Conservation (phyloP, 2,113 vertebrate species). For the Mohoua ochrocephala region DNA sequence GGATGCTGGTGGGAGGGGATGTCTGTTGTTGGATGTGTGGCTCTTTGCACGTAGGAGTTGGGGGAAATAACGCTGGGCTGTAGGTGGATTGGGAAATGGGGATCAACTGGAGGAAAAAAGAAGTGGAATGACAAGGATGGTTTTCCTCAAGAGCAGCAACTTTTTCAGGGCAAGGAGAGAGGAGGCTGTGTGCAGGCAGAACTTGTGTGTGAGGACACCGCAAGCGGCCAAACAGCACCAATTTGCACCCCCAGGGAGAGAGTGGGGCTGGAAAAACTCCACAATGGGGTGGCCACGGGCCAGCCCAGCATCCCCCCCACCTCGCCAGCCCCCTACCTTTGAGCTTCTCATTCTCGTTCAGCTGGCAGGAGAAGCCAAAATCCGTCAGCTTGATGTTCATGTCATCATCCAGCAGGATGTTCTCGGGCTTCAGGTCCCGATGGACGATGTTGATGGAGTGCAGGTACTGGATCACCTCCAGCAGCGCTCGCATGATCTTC, state of each 20-base stretch:
- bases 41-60: background rate
- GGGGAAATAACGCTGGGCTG: background rate
- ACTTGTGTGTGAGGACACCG: background rate
- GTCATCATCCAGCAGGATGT: slow-evolving; percentile 91
- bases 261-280: background rate
- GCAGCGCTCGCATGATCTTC: slow-evolving; percentile 90
- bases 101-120: background rate
- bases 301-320: background rate
- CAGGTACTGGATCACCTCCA: slow-evolving; percentile 88
- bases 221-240: background rate
- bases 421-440: slow-evolving; percentile 95
- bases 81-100: background rate
- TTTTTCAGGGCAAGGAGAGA: background rate
- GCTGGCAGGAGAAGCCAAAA: slow-evolving; percentile 92
- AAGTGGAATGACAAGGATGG: background rate
- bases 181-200: background rate
- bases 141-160: background rate
- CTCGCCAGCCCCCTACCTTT: slow-evolving; percentile 70
- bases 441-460: slow-evolving; percentile 91
- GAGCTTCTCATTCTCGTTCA: slow-evolving; percentile 76
- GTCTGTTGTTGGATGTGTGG: rapidly evolving
- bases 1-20: background rate
- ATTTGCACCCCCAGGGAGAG: rapidly evolving
- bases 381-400: slow-evolving; percentile 98
- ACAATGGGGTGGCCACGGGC: rapidly evolving